Conservation (phyloP, 2,797 vertebrate species). For the Alcedo atthis region DNA sequence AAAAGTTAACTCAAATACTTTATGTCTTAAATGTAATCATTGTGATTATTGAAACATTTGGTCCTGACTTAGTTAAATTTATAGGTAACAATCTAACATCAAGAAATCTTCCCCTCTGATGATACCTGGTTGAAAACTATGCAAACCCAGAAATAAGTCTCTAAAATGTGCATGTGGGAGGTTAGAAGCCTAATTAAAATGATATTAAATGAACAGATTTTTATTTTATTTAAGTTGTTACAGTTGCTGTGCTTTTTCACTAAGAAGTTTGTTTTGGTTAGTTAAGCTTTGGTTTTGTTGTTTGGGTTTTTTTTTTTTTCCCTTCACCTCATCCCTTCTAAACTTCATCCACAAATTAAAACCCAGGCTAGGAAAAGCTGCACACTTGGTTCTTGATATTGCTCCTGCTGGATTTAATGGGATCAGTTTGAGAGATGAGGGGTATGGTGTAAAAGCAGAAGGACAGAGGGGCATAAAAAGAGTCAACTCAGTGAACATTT, state of each 20-base stretch:
- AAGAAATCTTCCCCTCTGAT: neutral
- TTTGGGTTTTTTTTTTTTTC: neutral
- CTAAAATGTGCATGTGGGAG: neutral
- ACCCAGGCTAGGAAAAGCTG: neutral
- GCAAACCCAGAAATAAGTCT: neutral
- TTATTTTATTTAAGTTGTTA: neutral
- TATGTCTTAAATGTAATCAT: neutral
- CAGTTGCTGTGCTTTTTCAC: neutral
- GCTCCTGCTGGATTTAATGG: neutral
- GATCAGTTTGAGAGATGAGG: neutral
- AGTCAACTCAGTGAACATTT: neutral
- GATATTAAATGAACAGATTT: neutral
- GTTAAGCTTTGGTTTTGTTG: neutral
- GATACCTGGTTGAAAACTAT: neutral
- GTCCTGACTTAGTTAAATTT: neutral
- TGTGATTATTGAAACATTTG: neutral
- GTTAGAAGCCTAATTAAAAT: neutral
- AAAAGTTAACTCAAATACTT: constrained; percentile 9
- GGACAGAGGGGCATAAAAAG: neutral
- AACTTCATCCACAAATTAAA: neutral
- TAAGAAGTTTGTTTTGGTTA: neutral
- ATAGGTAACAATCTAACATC: neutral
- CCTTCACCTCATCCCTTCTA: neutral
- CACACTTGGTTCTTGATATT: neutral
- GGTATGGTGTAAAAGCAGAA: neutral